phyloP scores from a whole-genome alignment of 92 coral and sea anemone species.

The Zoanthus solanderi region DNA sequence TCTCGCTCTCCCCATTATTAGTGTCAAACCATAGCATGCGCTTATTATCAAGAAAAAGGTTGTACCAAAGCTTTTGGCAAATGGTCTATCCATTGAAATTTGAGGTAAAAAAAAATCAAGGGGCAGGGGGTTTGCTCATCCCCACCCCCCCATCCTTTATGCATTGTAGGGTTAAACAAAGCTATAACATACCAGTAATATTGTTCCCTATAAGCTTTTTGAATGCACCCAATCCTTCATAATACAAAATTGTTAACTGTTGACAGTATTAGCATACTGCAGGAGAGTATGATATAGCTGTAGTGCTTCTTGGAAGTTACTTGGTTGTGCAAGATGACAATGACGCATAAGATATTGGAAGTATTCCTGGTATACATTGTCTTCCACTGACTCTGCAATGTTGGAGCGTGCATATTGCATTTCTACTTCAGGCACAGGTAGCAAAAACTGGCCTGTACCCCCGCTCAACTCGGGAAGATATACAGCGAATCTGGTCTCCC shows the following conservation, averaged over 20 bases:
- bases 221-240: slow-evolving; percentile 42
- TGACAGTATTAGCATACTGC: slow-evolving; percentile 58
- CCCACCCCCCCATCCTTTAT: slow-evolving; percentile 29
- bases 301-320: slow-evolving; percentile 63
- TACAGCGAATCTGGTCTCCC: slow-evolving; percentile 77
- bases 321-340: slow-evolving; percentile 53
- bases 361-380: slow-evolving; percentile 67
- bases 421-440: slow-evolving; percentile 67
- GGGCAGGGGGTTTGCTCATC: slow-evolving; percentile 19
- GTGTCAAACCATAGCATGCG: slow-evolving; percentile 20
- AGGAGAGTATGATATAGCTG: slow-evolving; percentile 56
- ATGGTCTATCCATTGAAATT: slow-evolving; percentile 19
- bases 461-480: slow-evolving; percentile 71
- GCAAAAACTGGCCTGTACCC: slow-evolving; percentile 60
- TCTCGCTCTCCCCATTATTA: neutral
- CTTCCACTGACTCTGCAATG: slow-evolving; percentile 51
- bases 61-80: slow-evolving; percentile 26
- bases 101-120: slow-evolving; percentile 22
- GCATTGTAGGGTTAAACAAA: slow-evolving; percentile 31
- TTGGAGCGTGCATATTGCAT: slow-evolving; percentile 60
- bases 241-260: slow-evolving; percentile 35
- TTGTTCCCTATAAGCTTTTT: slow-evolving; percentile 29
- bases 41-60: slow-evolving; percentile 16
- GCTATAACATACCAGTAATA: slow-evolving; percentile 32
- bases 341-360: slow-evolving; percentile 60